A percentile compares a stretch with the other conserved stretches of the same genome.
Evolutionary conservation across 2,797 vertebrate genomes (phyloP).

Genomic region (Centroberyx gerrardi): DNA sequence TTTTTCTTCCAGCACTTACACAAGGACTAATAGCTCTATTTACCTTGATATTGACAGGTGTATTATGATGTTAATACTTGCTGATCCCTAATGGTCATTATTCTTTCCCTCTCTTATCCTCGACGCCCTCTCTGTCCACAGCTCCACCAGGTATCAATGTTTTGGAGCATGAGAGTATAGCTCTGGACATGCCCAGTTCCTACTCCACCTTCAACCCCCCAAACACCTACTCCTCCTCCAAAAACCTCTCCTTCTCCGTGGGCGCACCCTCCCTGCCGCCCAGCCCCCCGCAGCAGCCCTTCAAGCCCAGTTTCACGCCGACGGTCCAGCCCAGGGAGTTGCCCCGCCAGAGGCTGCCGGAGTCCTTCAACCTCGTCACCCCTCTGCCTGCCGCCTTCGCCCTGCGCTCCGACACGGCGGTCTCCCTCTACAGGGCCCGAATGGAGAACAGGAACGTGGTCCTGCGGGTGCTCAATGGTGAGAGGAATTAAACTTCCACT

Average conservation of each 20-base stretch:
- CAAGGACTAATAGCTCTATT: neutral
- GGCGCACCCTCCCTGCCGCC: constrained; percentile 9
- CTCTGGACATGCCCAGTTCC: constrained; percentile 75
- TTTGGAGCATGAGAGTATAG: constrained; percentile 86
- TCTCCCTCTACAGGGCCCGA: constrained; percentile 85
- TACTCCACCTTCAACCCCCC: constrained; percentile 82
- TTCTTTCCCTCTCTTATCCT: neutral
- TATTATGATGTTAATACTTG: constrained; percentile 11
- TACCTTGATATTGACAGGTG: neutral
- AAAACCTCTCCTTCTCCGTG: constrained; percentile 26
- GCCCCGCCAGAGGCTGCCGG: constrained; percentile 84
- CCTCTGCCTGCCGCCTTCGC: constrained; percentile 79
- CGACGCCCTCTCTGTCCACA: constrained; percentile 43
- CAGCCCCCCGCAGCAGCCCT: constrained; percentile 12
- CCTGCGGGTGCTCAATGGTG: constrained; percentile 86
- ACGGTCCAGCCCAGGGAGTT: constrained; percentile 77
- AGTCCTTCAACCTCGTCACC: constrained; percentile 85
- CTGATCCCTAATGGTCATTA: constrained; percentile 2
- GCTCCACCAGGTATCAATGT: constrained; percentile 84
- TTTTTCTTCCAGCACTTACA: neutral
- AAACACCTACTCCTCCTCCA: constrained; percentile 32
- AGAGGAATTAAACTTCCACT: neutral
- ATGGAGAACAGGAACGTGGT: constrained; percentile 88
- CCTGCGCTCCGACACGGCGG: constrained; percentile 66
- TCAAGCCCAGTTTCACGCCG: constrained; percentile 54